Evolutionary conservation across 2,888 invertebrate genomes (phyloP).

Genomic region (Drosophila ochracea): DNA sequence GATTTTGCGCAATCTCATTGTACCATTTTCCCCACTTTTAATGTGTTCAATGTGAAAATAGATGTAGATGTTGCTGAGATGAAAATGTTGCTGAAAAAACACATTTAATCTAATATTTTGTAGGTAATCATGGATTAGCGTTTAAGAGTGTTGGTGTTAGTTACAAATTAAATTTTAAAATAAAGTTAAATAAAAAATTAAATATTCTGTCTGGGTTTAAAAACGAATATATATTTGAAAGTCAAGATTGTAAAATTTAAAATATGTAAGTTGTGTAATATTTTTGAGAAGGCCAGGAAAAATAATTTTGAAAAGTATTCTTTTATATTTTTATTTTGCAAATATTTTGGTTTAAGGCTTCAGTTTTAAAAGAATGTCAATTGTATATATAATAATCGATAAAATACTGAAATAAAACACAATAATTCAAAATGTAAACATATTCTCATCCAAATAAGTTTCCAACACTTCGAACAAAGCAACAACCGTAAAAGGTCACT

Average conservation of each 20-base stretch:
- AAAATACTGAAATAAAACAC: not conserved
- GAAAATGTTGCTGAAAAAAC: not conserved
- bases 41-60: not conserved
- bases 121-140: not conserved
- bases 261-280: not conserved
- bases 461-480: conserved; percentile 19
- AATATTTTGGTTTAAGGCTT: not conserved
- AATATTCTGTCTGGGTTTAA: not conserved
- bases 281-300: not conserved
- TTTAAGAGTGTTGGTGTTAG: not conserved
- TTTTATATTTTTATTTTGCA: not conserved
- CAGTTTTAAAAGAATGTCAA: too few species aligned
- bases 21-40: not conserved
- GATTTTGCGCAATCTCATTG: not conserved
- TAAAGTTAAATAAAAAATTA: not conserved
- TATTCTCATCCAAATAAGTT: not conserved
- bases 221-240: not conserved
- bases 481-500: conserved; percentile 38
- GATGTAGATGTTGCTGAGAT: not conserved
- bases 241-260: not conserved
- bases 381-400: not conserved
- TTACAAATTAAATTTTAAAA: not conserved
- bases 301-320: not conserved
- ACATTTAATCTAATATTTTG: not conserved
- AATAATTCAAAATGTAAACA: not conserved